These are phyloP conservation scores for Brachyrhaphis roseni DNA, from an alignment of 2,797 vertebrate species.

Conservation along the genomic window DNA sequence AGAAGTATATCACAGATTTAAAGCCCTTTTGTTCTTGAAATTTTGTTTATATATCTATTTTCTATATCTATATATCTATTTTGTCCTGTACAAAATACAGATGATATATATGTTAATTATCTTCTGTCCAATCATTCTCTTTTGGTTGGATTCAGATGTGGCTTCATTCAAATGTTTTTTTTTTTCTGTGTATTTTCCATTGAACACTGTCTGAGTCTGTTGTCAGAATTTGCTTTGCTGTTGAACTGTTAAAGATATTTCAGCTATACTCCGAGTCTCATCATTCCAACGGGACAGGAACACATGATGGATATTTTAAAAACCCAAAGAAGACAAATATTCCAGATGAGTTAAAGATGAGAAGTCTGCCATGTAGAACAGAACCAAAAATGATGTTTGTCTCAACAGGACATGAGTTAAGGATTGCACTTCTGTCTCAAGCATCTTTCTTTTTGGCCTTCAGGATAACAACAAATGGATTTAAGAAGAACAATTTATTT, in stretches of 20 bases:
- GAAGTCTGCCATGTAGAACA: not conserved
- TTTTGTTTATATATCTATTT: too few relatives aligned
- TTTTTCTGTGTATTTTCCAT: not conserved
- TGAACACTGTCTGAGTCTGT: too few relatives aligned
- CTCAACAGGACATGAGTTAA: not conserved
- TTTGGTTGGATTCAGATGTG: not conserved
- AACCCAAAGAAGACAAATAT: not conserved
- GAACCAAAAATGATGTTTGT: not conserved
- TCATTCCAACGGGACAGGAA: not conserved
- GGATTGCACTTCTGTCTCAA: not conserved
- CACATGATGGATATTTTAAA: not conserved
- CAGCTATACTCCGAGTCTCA: not conserved
- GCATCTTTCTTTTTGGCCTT: not conserved
- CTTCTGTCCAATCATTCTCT: not conserved
- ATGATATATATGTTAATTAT: not conserved
- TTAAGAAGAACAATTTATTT: not conserved
- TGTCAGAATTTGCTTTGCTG: not conserved
- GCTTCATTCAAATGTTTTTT: not conserved
- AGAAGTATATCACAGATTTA: not conserved
- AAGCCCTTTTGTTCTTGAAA: not conserved
- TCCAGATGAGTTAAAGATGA: not conserved
- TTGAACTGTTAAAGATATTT: not conserved
- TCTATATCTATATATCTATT: too few relatives aligned
- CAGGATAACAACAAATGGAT: not conserved
- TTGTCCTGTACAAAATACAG: not conserved